Evolutionary conservation across 2,113 vertebrate genomes (phyloP).

Genomic region (Pygoscelis adeliae): DNA sequence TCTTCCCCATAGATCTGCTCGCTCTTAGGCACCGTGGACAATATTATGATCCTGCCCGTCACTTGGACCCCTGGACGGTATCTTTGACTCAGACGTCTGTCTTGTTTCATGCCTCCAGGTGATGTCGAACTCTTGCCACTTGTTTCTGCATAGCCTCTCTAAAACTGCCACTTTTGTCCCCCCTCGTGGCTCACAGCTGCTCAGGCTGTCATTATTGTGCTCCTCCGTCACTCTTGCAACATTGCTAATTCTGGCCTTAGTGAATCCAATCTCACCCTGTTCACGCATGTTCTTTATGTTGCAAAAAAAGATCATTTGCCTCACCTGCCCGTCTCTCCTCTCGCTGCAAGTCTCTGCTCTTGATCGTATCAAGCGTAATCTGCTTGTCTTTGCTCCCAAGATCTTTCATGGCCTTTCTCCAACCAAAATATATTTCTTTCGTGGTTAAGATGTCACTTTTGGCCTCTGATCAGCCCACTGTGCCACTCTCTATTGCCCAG

Average conservation of each 20-base stretch:
- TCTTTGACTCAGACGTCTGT: background rate
- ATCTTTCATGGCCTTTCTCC: background rate
- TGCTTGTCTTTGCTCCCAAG: background rate
- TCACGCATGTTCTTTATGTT: fast-evolving
- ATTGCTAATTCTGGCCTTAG: background rate
- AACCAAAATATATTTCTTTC: background rate
- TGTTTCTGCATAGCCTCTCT: background rate
- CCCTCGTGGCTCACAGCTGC: background rate
- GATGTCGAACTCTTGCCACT: fast-evolving
- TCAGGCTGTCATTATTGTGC: background rate
- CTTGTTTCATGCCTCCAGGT: background rate
- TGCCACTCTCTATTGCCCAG: background rate
- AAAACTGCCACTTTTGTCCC: background rate
- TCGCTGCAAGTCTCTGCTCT: fast-evolving
- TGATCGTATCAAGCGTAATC: background rate
- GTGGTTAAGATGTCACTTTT: background rate
- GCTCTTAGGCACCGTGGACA: background rate
- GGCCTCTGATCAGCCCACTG: background rate
- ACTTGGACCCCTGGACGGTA: fast-evolving
- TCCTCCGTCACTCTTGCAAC: background rate
- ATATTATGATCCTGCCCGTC: background rate
- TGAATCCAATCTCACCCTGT: background rate
- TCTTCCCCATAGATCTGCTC: background rate
- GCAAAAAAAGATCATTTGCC: background rate
- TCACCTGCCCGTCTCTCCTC: fast-evolving